Evolutionary conservation across 2,888 invertebrate genomes (phyloP).

Genomic region (Watsonalla cultraria): DNA sequence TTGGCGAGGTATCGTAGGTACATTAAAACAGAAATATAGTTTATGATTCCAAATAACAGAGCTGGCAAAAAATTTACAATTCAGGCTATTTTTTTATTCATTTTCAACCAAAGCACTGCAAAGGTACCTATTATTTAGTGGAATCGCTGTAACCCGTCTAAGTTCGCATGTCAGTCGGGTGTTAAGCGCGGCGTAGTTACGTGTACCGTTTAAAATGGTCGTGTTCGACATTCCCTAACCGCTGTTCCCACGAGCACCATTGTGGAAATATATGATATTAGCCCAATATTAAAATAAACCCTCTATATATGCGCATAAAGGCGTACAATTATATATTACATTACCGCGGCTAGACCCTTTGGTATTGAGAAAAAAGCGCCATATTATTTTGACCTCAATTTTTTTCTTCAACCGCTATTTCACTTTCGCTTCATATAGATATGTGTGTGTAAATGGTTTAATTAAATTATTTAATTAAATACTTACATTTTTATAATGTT

Average conservation of each 20-base stretch:
- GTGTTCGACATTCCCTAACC: conserved; percentile 30
- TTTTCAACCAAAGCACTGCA: conserved; percentile 14
- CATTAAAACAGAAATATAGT: conserved; percentile 14
- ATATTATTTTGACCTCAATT: too few relatives aligned
- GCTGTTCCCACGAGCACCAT: conserved; percentile 16
- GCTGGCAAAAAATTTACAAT: conserved; percentile 33
- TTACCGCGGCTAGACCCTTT: too few relatives aligned
- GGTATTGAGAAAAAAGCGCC: too few relatives aligned
- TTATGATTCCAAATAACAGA: conserved; percentile 34
- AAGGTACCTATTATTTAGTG: background rate
- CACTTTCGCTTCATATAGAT: too few relatives aligned
- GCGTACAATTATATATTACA: too few relatives aligned
- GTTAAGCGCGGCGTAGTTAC: conserved; percentile 24
- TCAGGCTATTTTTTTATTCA: conserved; percentile 21
- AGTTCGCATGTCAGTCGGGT: conserved; percentile 35
- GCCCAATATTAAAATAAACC: too few relatives aligned
- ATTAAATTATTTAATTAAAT: too few relatives aligned
- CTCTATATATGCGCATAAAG: too few relatives aligned
- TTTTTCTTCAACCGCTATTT: too few relatives aligned
- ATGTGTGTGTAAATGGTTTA: too few relatives aligned
- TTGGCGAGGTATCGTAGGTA: too few relatives aligned
- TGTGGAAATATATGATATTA: conserved; percentile 13
- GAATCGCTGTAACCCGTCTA: conserved; percentile 23
- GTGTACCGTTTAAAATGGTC: conserved; percentile 37
- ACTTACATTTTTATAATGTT: too few relatives aligned